Evolutionary conservation across 2,113 vertebrate genomes (phyloP), one percentile per base, ranked within the genome.

Genomic region (Balaeniceps rex): DNA sequence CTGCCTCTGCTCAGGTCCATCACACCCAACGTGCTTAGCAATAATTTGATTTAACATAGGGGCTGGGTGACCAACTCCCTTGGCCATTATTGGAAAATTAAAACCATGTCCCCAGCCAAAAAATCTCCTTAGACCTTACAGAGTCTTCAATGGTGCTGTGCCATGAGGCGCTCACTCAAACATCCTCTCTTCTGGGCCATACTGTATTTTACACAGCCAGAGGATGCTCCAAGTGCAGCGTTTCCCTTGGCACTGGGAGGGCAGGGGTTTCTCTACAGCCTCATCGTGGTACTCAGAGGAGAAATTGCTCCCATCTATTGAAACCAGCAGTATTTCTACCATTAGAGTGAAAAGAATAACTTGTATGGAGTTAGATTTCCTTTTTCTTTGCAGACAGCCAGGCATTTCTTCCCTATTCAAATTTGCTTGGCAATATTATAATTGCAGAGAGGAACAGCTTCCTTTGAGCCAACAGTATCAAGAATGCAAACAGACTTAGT

Each of bases 21-120:
- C 63, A 42, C 31, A 36, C 51, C 11, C 0, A 0, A 52, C 0
- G 2, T 47, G 7, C 36, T 55, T 52, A 58, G 21, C 10, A 71
- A 28, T 46, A n/a, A 26, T 70, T 61, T n/a, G n/a, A 86, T 86
- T 54, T 88, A 86, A 51, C 18, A 34, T 70, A 66, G n/a, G 14
- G 19, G 5, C 40, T 54, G n/a, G 31, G 9, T 36, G 33, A 63
- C 5, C 26, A 63, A 9, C 4, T 78, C 21, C 18, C 21, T 75
- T 23, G 16, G 34, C 34, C 40, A 40, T 51, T 44, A 36, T 0
- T 61, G 33, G 34, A 69, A 89, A 87, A 55, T 4, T 7, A 51
- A 93, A 65, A 29, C 3, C 23, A 12, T 9, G 12, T 38, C 12
- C 52, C 22, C 3, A 29, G 24, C 8, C 29, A 54, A 89, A 91